Evolutionary conservation across 37 sponge, comb jelly and placozoan species (phyloP).

Genomic region (Bolinopsis microptera): DNA sequence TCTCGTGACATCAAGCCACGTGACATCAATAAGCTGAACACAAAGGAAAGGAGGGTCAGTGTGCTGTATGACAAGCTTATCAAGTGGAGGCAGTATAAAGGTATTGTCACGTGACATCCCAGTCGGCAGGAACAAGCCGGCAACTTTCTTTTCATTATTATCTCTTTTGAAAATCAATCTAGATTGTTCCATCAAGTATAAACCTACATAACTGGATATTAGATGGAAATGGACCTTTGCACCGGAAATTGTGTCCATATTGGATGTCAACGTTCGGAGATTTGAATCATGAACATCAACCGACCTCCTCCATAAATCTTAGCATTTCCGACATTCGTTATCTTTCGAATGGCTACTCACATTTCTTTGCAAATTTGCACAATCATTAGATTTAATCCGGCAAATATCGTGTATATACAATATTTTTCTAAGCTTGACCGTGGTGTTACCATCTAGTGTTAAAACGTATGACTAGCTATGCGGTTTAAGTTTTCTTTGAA

Average conservation of each 20-base stretch:
- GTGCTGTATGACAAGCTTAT: conserved; percentile 55
- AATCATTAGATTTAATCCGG: no score
- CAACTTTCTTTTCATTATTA: neutral
- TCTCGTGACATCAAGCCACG: neutral
- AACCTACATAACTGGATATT: neutral
- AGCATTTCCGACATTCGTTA: no score
- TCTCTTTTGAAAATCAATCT: neutral
- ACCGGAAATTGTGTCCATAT: neutral
- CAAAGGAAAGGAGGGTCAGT: conserved; percentile 5
- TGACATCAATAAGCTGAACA: conserved; percentile 9
- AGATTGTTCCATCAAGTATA: neutral
- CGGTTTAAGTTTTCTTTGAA: no score
- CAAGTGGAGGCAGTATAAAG: conserved; percentile 55
- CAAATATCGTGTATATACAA: no score
- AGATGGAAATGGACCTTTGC: neutral
- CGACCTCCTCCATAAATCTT: neutral
- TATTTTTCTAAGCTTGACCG: no score
- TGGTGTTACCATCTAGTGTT: no score
- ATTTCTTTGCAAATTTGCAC: no score
- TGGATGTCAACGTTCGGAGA: neutral
- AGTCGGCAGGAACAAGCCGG: neutral
- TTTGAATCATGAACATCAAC: neutral
- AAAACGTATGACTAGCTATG: no score
- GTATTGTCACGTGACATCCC: neutral
- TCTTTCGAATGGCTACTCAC: no score